Percentiles rank a stretch among this genome's conserved stretches.
phyloP scores from a whole-genome alignment of 2,113 vertebrate species.

The Scortum barcoo region DNA sequence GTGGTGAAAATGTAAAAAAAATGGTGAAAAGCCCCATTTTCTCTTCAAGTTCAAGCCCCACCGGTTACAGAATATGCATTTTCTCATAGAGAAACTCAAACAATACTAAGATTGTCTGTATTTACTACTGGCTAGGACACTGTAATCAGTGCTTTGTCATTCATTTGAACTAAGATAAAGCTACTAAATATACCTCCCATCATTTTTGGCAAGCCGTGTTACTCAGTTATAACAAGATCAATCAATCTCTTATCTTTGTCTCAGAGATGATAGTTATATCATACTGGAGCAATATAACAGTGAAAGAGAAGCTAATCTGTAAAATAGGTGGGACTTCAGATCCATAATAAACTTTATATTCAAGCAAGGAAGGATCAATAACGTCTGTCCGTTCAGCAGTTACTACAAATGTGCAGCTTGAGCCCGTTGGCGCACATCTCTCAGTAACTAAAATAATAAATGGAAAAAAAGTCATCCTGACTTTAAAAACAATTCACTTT shows the following conservation, averaged over 20 bases:
- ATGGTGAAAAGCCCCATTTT: background rate
- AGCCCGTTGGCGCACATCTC: background rate
- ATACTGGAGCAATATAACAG: background rate
- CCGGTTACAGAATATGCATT: slow-evolving; percentile 17
- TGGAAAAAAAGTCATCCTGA: background rate
- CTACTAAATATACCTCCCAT: background rate
- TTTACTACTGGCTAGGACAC: background rate
- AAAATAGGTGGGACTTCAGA: background rate
- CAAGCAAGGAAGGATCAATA: background rate
- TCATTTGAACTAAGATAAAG: background rate
- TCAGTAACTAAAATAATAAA: background rate
- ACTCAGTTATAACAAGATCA: background rate
- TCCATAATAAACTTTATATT: background rate
- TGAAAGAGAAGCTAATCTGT: background rate
- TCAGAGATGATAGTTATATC: background rate
- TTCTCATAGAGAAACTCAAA: slow-evolving; percentile 27
- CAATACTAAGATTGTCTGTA: slow-evolving; percentile 42
- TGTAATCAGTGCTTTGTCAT: background rate
- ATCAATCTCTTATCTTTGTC: background rate
- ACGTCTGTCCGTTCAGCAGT: background rate
- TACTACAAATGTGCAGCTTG: background rate
- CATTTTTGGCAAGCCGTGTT: background rate
- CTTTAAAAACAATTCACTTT: background rate
- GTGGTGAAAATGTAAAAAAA: no score
- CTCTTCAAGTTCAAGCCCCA: slow-evolving; percentile 11